Evolutionary conservation across 2,113 vertebrate species (phyloP), one percentile per base, ranked within the genome.

Genomic region (Ictidomys tridecemlineatus): DNA sequence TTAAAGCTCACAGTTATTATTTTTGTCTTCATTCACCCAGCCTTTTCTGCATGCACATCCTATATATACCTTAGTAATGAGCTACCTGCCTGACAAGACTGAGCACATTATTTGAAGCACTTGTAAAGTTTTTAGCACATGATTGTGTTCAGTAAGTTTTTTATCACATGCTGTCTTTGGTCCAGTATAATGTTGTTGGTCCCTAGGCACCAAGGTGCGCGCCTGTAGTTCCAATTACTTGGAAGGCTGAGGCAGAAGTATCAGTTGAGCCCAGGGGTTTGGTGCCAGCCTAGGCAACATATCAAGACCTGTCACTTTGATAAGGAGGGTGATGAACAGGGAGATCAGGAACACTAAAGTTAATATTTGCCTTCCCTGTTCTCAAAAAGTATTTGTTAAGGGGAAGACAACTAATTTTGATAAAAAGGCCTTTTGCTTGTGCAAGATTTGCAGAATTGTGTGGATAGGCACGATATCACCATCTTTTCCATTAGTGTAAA

Each of bases 401-500:
- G 5, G 1, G 45, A 45, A 67, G 30, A 88, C 22, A n/a, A 86
- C 37, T 86, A 58, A 85, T 93, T 93, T 74, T 48, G 42, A 63
- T 58, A 78, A 79, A 67, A 91, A 88, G n/a, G 1, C 45, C 37
- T 74, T 17, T 63, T 93, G 30, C 83, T 93, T 80, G 37, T 85
- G 73, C 20, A 80, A 58, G 48, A 85, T 93, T 76, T 39, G 18
- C 51, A 92, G 84, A 85, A 65, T 74, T 79, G 17, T 84, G 48
- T 96, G 48, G 53, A 9, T 85, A 45, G 69, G 42, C 1, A 67
- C 32, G 34, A 22, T 17, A 87, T 69, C 32, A 28, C 34, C 13
- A 16, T 85, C 79, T 94, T 86, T 85, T 93, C 73, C 51, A n/a
- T 72, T 78, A 91, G 13, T 53, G 5, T 61, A 7, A 87, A 78